Base-by-base conservation (phyloP, 2,797 vertebrate genomes). In the Ceryle rudis region DNA sequence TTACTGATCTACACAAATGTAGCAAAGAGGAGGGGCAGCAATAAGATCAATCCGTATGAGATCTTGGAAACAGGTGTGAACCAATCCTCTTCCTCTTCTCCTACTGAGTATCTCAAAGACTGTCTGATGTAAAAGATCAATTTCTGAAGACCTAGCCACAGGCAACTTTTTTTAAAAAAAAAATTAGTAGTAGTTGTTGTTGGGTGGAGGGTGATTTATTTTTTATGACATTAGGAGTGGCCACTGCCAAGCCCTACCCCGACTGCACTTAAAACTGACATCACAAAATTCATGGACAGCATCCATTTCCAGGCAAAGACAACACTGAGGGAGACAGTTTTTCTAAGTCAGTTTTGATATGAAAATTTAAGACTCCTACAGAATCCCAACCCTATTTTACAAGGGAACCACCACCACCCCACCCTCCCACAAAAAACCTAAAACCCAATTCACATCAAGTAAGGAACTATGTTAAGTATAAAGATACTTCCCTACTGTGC, bases 141-240 rank as follows among this genome's bases (percentile, higher is more conserved):
- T 15, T 79, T 81, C 70, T 81, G 17, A 89, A 72, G 67, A 89
- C 2, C 4, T 42, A 83, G 51, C 1, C 2, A 70, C 8, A 84
- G 31, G 2, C 46, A 46, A 51, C 46, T 29, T 12, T 52, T 16
- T 25, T 17, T n/a, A n/a, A n/a, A n/a, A n/a, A n/a, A n/a, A n/a
- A n/a, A n/a, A n/a, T n/a, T n/a, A n/a, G 9, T 51, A 51, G 14
- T 51, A 51, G 14, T 51, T 22, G 20, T 22, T 52, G 41, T 74
- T 0, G 1, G 25, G 31, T 15, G 5, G 7, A n/a, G 18, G 10
- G 8, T 70, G 7, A 18, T 22, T 5, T 7, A 13, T 31, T 83
- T 64, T 41, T 3, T 79, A 80, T 84, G 79, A 64, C 6, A 42
- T 14, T 44, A 81, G 10, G 17, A 86, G 14, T 22, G 8, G 49